Evolutionary conservation across 23 tunicate species (phyloP), one percentile per base, ranked within the genome.

Genomic region (Halocynthia aurantium): DNA sequence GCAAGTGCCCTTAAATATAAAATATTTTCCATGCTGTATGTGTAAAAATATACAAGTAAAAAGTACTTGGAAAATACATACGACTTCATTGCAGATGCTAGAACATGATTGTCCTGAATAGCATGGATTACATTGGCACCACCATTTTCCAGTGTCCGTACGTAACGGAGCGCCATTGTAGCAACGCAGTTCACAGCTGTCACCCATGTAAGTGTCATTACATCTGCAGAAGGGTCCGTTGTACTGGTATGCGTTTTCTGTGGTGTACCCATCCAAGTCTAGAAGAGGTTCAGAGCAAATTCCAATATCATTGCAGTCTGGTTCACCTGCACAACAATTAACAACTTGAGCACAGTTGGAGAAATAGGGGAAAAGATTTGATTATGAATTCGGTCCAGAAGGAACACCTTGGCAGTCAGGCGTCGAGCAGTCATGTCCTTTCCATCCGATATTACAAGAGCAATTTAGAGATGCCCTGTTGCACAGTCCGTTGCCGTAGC

Each of bases 61-160:
- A 31, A 31, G 4, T 4, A 31, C 2, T 0, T 31, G 44, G 44
- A 31, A 31, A 31, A 31, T 51, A 75, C 55, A 17, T 56, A 76
- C 80, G 68, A 58, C 68, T 52, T 5, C 49, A 53, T 76, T 76
- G 67, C 80, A 76, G 51, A 76, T 52, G 44, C n/a, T 55, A 22
- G 44, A 51, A 5, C 80, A 76, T 6, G 60, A 51, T 12, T 57
- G 52, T 4, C 80, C 80, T 51, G 80, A 44, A 55, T 76, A 76
- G 67, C 80, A 76, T 50, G 80, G 80, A 55, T 76, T 68, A 56
- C 80, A 76, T 56, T 76, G 62, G 68, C 80, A 76, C 80, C 80
- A 76, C 80, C 80, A 76, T 15, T 50, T 76, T 57, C 80, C 80
- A 55, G 60, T 76, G 0, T 22, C 7, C 5, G 80, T 76, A 19